A percentile compares a stretch with the other conserved stretches of the same genome.
Conservation (phyloP, 2,113 vertebrate genomes). For the Tylochromis polylepis region DNA sequence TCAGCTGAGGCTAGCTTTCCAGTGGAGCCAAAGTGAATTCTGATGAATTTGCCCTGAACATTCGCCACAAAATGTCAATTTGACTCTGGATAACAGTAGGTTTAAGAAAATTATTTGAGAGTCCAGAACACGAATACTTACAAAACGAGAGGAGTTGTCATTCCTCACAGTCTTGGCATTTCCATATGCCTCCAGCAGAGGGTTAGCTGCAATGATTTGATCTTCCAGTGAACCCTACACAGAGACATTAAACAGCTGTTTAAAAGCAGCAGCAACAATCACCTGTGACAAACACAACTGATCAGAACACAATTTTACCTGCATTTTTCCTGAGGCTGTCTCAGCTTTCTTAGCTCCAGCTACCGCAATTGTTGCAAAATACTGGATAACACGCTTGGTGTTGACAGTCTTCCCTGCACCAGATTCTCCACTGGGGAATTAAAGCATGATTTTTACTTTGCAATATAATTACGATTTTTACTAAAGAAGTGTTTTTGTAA, state of each 20-base stretch:
- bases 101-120: background rate
- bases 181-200: background rate
- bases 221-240: conserved; percentile 78
- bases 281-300: background rate
- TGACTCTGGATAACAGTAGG: background rate
- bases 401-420: conserved; percentile 94
- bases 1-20: conserved; percentile 92
- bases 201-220: background rate
- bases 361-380: conserved; percentile 91
- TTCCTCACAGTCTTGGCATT: conserved; percentile 79
- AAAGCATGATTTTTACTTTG: background rate
- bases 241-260: background rate
- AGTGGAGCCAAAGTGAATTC: conserved; percentile 85
- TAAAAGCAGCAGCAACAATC: background rate
- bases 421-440: conserved; percentile 83
- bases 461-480: background rate
- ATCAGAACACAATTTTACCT: conserved; percentile 61
- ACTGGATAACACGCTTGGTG: conserved; percentile 91
- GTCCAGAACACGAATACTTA: conserved; percentile 55
- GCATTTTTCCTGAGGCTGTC: conserved; percentile 71
- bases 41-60: conserved; percentile 86
- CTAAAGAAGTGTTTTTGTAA: background rate
- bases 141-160: conserved; percentile 83
- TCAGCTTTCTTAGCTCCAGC: conserved; percentile 37
- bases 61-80: background rate